Percentiles rank a stretch among this genome's conserved stretches.
phyloP scores from a whole-genome alignment of 2,797 vertebrate species.

The Clarias platycephalus region DNA sequence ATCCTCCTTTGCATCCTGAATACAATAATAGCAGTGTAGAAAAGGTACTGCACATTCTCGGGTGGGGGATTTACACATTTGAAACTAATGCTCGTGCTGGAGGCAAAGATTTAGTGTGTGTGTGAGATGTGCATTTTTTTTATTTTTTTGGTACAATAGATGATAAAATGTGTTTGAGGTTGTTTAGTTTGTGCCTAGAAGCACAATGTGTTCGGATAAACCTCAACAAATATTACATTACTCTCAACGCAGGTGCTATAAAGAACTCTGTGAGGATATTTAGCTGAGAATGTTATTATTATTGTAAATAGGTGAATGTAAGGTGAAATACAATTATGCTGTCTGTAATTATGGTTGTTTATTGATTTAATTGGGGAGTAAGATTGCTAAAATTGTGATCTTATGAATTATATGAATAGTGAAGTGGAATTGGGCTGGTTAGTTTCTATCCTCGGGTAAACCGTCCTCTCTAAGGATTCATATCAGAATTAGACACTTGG shows the following conservation, averaged over 20 bases:
- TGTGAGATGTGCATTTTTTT: not conserved
- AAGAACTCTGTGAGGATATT: not conserved
- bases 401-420: not conserved
- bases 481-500: not conserved
- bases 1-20: not conserved
- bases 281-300: not conserved
- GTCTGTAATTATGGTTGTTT: not conserved
- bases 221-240: not conserved
- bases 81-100: not conserved
- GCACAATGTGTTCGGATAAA: not conserved
- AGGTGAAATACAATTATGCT: not conserved
- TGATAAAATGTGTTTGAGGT: not conserved
- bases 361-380: not conserved
- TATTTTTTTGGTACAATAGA: not conserved
- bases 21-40: slow-evolving; percentile 1
- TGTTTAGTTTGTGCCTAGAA: not conserved
- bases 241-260: not conserved
- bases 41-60: not conserved
- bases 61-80: not conserved
- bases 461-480: too few species aligned
- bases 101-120: not conserved
- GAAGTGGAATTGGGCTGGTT: not conserved
- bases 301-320: not conserved
- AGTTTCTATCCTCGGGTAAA: not conserved
- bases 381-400: not conserved